Evolutionary conservation across 2,888 invertebrate species (phyloP), one percentile per base, ranked within the genome.

Genomic region (Hoplodrina blanda): DNA sequence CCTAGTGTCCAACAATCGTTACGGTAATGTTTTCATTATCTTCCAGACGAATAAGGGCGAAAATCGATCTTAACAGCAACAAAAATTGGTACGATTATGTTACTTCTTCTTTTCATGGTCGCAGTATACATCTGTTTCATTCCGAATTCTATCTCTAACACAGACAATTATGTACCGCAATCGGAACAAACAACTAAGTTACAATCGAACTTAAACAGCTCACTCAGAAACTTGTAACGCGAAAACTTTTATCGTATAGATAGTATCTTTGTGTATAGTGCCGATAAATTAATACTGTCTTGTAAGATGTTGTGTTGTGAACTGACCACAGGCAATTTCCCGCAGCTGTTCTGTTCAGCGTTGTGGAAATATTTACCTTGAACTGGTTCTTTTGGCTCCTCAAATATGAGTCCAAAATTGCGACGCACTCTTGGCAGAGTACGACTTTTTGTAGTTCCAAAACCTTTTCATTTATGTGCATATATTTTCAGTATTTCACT

Each of bases 241-340:
- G 74, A 62, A 74, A 85, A 86, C 78, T 85, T 84, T 79, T 81
- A 73, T 80, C 70, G 53, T 68, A 55, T 64, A 78, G 70, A 64
- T 66, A 62, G 53, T 69, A 62, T 81, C 55, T 78, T 74, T 70
- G 72, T 76, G 69, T 78, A 73, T 78, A 76, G 69, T 74, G 74
- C 69, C 81, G 72, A 86, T 88, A 88, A 85, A 88, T 87, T 86
- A 81, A 73, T 79, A 69, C 78, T 82, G 83, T 84, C 86, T 79
- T 73, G 64, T 71, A 66, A 83, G 82, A 84, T 83, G 81, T 78
- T 81, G 83, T 81, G 71, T 70, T 64, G 69, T 80, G 70, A 55
- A 70, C 50, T 84, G 73, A 76, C 70, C 76, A 69, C 81, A 69
- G 59, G 68, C 76, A 72, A 65, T 84, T 77, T 68, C 30, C n/a